Conservation (phyloP, 1,140 invertebrate genomes). For the Holcopasites calliopsidis region DNA sequence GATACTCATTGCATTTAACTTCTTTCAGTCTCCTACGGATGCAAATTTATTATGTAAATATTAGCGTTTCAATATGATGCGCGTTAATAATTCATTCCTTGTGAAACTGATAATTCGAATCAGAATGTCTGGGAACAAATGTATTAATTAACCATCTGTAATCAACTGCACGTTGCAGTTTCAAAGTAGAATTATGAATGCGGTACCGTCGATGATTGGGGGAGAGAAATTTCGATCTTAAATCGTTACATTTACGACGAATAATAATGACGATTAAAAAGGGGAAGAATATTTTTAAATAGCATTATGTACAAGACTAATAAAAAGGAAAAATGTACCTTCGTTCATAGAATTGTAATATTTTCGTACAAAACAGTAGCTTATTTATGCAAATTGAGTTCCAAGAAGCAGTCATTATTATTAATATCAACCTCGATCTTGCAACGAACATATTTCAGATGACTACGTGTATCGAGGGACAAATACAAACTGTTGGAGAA, state of each 20-base stretch:
- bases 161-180: slow-evolving; percentile 17
- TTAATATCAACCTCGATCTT: slow-evolving; percentile 23
- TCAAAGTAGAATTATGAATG: slow-evolving; percentile 45
- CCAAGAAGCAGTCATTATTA: slow-evolving; percentile 10
- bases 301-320: too few species aligned
- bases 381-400: background rate
- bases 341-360: background rate
- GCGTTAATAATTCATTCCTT: slow-evolving; percentile 43
- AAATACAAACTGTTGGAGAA: slow-evolving; percentile 33
- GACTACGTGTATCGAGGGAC: slow-evolving; percentile 14
- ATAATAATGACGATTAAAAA: background rate
- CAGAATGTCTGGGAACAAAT: slow-evolving; percentile 9
- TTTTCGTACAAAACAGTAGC: background rate
- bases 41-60: slow-evolving; percentile 39
- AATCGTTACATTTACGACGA: background rate
- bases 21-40: slow-evolving; percentile 11
- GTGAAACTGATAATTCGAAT: slow-evolving; percentile 42
- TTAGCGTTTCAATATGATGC: slow-evolving; percentile 21
- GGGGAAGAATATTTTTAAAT: background rate
- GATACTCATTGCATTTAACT: background rate
- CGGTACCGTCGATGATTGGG: background rate
- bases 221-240: background rate
- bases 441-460: slow-evolving; percentile 50
- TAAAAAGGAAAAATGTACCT: too few species aligned
- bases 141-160: slow-evolving; percentile 47